A percentile compares a stretch with the other conserved stretches of the same genome.
These are phyloP conservation scores for Cataglyphis albicans DNA, from an alignment of 2,888 invertebrate genomes.

Conservation along the genomic window DNA sequence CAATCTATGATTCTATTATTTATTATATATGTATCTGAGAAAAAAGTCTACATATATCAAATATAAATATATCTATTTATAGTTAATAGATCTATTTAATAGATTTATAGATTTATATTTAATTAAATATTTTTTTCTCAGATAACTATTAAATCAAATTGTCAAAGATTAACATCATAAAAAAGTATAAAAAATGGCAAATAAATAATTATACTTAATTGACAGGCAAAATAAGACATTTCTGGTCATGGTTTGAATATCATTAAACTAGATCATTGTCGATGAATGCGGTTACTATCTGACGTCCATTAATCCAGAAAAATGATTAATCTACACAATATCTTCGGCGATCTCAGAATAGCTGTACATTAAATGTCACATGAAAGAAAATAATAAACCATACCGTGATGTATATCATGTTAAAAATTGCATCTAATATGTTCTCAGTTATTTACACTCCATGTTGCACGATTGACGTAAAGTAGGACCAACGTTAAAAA, in stretches of 20 bases:
- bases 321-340: background rate
- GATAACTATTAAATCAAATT: background rate
- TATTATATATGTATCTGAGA: background rate
- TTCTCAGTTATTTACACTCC: background rate
- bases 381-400: background rate
- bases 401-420: background rate
- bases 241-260: background rate
- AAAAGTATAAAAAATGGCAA: background rate
- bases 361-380: slow-evolving; percentile 25
- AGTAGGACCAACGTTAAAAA: background rate
- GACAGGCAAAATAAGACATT: background rate
- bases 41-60: background rate
- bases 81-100: too few species aligned
- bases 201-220: background rate
- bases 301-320: slow-evolving; percentile 9
- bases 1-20: background rate
- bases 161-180: background rate
- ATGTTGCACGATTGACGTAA: background rate
- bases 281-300: background rate
- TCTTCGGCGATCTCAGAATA: background rate
- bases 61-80: background rate
- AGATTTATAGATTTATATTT: background rate
- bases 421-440: background rate
- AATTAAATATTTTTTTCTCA: background rate
- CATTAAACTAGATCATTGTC: background rate